A percentile compares a stretch with the other conserved stretches of the same genome.
Conservation (phyloP, 2,888 invertebrate species). For the Xestia c-nigrum region DNA sequence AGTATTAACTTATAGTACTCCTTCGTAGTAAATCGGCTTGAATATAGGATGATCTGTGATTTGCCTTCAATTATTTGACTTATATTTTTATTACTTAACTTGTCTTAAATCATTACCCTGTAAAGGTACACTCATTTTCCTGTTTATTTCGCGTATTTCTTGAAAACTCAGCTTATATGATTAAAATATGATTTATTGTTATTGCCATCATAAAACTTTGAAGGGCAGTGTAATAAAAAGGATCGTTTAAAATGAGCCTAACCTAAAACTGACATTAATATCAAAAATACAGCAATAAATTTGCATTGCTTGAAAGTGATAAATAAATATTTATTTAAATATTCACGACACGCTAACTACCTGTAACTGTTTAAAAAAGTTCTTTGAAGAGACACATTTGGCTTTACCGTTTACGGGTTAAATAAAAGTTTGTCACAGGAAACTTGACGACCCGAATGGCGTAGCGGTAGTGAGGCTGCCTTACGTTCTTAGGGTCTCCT, state of each 20-base stretch:
- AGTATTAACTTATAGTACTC: no score
- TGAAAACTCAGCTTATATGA: slow-evolving; percentile 49
- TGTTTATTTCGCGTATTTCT: slow-evolving; percentile 30
- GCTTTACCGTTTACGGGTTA: no score
- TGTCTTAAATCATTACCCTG: slow-evolving; percentile 7
- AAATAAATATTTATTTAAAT: slow-evolving; percentile 41
- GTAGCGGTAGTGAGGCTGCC: no score
- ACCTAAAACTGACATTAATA: slow-evolving; percentile 52
- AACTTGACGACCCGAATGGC: no score
- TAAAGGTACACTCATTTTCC: slow-evolving; percentile 28
- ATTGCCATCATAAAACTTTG: slow-evolving; percentile 56
- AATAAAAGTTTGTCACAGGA: no score
- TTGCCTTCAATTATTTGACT: background rate
- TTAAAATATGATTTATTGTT: slow-evolving; percentile 62
- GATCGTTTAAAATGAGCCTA: slow-evolving; percentile 38
- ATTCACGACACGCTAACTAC: background rate
- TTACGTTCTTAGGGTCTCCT: no score
- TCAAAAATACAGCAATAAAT: slow-evolving; percentile 26
- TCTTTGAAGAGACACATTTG: no score
- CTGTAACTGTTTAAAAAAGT: background rate
- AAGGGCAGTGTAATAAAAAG: slow-evolving; percentile 52
- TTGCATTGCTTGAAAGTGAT: background rate
- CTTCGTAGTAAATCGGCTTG: background rate
- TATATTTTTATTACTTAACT: slow-evolving; percentile 2
- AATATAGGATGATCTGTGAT: background rate